phyloP scores from a whole-genome alignment of 2,113 vertebrate genomes.

The Dermatemys mawii region DNA sequence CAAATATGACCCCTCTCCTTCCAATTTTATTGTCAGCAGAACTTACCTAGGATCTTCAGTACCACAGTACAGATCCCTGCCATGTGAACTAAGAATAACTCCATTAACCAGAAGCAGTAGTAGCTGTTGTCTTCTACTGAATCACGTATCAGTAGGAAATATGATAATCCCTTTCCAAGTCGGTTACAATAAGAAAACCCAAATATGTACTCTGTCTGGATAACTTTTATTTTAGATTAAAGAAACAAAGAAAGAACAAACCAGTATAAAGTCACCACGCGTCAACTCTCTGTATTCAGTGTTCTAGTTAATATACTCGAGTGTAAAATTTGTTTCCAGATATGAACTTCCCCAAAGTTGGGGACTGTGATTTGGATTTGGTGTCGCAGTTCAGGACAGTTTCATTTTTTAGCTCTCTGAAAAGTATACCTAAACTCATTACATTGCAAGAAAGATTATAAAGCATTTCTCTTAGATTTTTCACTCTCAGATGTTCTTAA shows the following conservation, averaged over 20 bases:
- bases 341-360: neutral
- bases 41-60: neutral
- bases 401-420: neutral
- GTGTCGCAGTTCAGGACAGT: neutral
- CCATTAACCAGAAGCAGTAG: conserved; percentile 64
- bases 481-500: conserved; percentile 18
- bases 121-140: conserved; percentile 38
- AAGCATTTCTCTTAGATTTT: conserved; percentile 12
- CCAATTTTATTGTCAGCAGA: conserved; percentile 47
- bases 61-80: conserved; percentile 42
- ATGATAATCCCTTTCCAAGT: neutral
- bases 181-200: neutral
- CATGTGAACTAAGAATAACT: conserved; percentile 66
- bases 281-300: neutral
- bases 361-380: neutral
- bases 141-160: conserved; percentile 31
- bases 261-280: neutral
- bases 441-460: conserved; percentile 20
- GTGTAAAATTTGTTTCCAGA: neutral
- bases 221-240: conserved; percentile 30
- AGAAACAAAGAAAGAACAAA: neutral
- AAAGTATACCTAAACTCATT: neutral
- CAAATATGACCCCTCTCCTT: conserved; percentile 58
- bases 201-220: neutral
- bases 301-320: neutral